Evolutionary conservation across 1,140 invertebrate genomes (phyloP).

Genomic region (Brachionus sp.): DNA sequence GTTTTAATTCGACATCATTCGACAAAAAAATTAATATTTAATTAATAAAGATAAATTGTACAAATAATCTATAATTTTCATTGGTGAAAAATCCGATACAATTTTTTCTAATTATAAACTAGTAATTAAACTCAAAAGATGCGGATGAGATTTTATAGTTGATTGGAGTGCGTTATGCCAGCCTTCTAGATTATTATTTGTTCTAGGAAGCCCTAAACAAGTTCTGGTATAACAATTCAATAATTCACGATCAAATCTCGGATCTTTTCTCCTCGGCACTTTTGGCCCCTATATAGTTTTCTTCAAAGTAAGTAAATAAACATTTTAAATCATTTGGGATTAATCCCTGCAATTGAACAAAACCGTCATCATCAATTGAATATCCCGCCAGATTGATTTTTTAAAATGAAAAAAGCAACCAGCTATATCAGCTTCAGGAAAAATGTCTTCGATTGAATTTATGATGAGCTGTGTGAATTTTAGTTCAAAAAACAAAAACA

Average conservation of each 20-base stretch:
- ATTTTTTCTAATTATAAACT: background rate
- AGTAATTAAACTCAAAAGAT: no score
- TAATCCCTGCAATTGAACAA: background rate
- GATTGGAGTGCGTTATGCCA: background rate
- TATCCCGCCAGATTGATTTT: background rate
- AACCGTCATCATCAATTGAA: background rate
- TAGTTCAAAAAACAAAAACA: no score
- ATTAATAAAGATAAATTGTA: no score
- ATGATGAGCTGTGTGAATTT: background rate
- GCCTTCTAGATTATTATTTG: background rate
- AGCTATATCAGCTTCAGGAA: background rate
- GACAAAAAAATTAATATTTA: background rate
- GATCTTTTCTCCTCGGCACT: background rate
- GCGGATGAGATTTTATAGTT: background rate
- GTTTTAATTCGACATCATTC: background rate
- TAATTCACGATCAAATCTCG: background rate
- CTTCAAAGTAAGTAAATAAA: background rate
- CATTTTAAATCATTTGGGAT: background rate
- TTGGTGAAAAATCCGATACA: background rate
- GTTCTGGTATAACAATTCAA: background rate
- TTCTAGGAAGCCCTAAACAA: background rate
- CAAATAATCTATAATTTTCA: background rate
- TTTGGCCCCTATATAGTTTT: background rate
- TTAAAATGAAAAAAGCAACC: constrained; percentile 15
- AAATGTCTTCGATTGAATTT: background rate